phyloP scores from a whole-genome alignment of 2,888 invertebrate species.

The Polydrusus cervinus region DNA sequence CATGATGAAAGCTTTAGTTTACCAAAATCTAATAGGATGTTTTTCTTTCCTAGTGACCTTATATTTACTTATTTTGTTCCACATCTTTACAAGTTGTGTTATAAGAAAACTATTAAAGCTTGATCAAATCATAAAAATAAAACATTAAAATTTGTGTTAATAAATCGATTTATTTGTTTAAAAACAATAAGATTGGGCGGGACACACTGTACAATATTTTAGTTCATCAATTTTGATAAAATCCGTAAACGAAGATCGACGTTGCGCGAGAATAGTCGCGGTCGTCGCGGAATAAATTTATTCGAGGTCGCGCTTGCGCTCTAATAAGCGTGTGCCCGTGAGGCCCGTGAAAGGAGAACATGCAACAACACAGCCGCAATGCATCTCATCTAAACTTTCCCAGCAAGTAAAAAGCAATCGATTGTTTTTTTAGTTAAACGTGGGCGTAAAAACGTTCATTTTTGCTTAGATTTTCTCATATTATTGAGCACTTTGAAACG shows the following conservation, averaged over 20 bases:
- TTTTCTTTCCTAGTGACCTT: too few species aligned
- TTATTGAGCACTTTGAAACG: conserved; percentile 6
- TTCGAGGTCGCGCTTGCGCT: conserved; percentile 69
- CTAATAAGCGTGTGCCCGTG: conserved; percentile 48
- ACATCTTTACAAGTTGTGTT: too few species aligned
- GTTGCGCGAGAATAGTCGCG: conserved; percentile 38
- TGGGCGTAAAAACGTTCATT: conserved; percentile 43
- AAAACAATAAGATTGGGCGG: conserved; percentile 6
- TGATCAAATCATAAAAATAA: not conserved
- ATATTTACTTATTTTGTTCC: too few species aligned
- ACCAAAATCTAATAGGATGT: too few species aligned
- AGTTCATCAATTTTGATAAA: conserved; percentile 27
- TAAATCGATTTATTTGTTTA: not conserved
- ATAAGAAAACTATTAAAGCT: too few species aligned
- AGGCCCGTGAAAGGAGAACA: conserved; percentile 69
- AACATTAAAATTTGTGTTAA: not conserved
- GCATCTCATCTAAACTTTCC: conserved; percentile 47
- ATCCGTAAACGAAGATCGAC: conserved; percentile 29
- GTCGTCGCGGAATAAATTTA: conserved; percentile 61
- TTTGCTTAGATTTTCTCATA: not conserved
- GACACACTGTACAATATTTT: conserved; percentile 26
- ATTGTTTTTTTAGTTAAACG: conserved; percentile 38
- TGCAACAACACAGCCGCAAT: conserved; percentile 48
- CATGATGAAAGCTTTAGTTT: too few species aligned
- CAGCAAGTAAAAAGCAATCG: conserved; percentile 43